Evolutionary conservation across 2,113 vertebrate species (phyloP).

Genomic region (Hypanus sabinus): DNA sequence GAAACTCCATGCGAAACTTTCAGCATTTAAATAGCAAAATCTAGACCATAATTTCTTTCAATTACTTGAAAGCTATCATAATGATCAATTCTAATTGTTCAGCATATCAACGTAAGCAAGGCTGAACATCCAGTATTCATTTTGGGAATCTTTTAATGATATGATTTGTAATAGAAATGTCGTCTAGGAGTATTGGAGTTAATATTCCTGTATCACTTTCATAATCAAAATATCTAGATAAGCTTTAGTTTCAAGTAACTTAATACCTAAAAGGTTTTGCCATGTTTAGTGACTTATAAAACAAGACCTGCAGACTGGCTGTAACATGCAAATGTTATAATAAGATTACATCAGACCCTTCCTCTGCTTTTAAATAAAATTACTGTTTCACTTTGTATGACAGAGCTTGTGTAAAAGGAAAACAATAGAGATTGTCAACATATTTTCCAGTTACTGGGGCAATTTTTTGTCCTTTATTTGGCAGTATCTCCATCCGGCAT

Average conservation of each 20-base stretch:
- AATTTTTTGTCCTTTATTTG: slow-evolving; percentile 18
- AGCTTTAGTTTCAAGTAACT: background rate
- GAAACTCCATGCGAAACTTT: too few species aligned
- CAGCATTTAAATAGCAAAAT: too few species aligned
- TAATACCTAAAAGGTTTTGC: background rate
- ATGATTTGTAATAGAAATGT: background rate
- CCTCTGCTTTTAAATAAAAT: background rate
- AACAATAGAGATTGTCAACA: slow-evolving; percentile 3
- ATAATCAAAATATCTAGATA: background rate
- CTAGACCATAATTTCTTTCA: background rate
- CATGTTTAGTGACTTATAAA: background rate
- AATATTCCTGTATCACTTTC: background rate
- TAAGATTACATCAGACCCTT: background rate
- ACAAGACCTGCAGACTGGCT: background rate
- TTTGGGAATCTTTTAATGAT: background rate
- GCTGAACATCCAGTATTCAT: background rate
- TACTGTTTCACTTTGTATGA: background rate
- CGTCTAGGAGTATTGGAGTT: background rate
- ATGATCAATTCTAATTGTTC: background rate
- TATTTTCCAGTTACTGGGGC: background rate
- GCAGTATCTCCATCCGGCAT: background rate
- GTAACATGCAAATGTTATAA: background rate
- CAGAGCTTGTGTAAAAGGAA: background rate
- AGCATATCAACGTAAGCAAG: background rate
- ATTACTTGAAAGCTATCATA: background rate